Conservation (phyloP, 2,888 invertebrate species). For the Volucella inanis region DNA sequence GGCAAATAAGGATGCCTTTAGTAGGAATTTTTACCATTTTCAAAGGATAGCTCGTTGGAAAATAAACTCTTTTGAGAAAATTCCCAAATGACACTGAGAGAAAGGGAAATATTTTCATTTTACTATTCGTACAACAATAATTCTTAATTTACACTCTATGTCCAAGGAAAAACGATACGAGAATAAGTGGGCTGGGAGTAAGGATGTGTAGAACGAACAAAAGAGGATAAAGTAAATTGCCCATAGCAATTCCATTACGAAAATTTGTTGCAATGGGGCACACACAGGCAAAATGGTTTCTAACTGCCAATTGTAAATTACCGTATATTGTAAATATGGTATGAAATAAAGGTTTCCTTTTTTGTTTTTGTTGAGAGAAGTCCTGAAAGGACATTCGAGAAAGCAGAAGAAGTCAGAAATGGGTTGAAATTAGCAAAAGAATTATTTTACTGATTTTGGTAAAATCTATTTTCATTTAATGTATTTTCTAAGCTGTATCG, state of each 20-base stretch:
- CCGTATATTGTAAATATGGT: conserved; percentile 29
- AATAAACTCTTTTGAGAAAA: conserved; percentile 8
- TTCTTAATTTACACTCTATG: conserved; percentile 30
- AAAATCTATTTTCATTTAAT: no score
- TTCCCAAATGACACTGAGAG: conserved; percentile 26
- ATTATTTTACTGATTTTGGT: no score
- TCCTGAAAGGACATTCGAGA: neutral
- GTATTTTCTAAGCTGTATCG: no score
- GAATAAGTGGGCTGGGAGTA: conserved; percentile 8
- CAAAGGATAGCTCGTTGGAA: neutral
- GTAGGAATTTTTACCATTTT: neutral
- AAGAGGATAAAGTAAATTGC: conserved; percentile 54
- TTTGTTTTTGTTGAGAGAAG: no score
- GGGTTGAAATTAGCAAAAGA: no score
- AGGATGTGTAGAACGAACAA: conserved; percentile 24
- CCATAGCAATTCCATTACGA: conserved; percentile 33
- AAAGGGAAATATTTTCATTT: conserved; percentile 10
- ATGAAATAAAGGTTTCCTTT: conserved; percentile 17
- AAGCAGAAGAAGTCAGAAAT: neutral
- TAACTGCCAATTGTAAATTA: conserved; percentile 44
- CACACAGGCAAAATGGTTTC: neutral
- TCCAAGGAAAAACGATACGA: neutral
- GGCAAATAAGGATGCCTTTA: neutral
- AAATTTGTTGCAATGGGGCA: conserved; percentile 35
- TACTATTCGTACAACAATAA: conserved; percentile 25